A percentile compares a stretch with the other conserved stretches of the same genome.
Evolutionary conservation across 1,140 invertebrate genomes (phyloP).

Genomic region (Macrobrachium nipponense): DNA sequence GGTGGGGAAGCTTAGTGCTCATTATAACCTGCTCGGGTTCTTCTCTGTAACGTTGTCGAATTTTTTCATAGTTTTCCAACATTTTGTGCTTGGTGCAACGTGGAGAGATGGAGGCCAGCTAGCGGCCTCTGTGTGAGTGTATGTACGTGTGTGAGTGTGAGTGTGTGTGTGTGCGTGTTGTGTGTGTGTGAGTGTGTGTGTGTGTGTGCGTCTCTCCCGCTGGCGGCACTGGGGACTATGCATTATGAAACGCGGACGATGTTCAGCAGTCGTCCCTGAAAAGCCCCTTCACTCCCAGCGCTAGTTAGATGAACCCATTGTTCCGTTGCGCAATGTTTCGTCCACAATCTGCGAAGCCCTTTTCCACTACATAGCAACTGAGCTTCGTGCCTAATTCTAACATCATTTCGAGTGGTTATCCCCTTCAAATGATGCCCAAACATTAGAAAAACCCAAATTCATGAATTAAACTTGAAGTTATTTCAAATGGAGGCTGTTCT

Average conservation of each 20-base stretch:
- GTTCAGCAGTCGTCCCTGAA: slow-evolving; percentile 35
- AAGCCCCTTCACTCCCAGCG: slow-evolving; percentile 48
- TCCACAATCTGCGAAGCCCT: slow-evolving; percentile 36
- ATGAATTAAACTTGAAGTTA: slow-evolving; percentile 39
- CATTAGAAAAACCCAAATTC: background rate
- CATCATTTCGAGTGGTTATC: slow-evolving; percentile 3
- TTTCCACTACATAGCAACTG: slow-evolving; percentile 45
- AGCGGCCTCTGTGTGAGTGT: slow-evolving; percentile 2
- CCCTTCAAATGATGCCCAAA: slow-evolving; percentile 1
- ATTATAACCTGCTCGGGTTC: slow-evolving; percentile 36
- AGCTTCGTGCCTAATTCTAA: slow-evolving; percentile 30
- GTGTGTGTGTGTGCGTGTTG: background rate
- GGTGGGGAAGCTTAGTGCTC: slow-evolving; percentile 37
- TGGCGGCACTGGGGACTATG: slow-evolving; percentile 30
- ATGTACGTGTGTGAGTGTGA: background rate
- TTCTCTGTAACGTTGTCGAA: slow-evolving; percentile 30
- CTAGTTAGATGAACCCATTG: slow-evolving; percentile 57
- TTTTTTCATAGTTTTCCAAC: slow-evolving; percentile 35
- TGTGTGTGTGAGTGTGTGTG: no score
- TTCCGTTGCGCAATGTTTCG: slow-evolving; percentile 51
- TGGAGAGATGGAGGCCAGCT: background rate
- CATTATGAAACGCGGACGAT: slow-evolving; percentile 49
- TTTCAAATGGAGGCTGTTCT: slow-evolving; percentile 13
- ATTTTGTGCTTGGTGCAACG: slow-evolving; percentile 33
- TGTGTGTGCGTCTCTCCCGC: slow-evolving; percentile 16